phyloP scores from a whole-genome alignment of 2,888 invertebrate species.

The Barypeithes pellucidus region DNA sequence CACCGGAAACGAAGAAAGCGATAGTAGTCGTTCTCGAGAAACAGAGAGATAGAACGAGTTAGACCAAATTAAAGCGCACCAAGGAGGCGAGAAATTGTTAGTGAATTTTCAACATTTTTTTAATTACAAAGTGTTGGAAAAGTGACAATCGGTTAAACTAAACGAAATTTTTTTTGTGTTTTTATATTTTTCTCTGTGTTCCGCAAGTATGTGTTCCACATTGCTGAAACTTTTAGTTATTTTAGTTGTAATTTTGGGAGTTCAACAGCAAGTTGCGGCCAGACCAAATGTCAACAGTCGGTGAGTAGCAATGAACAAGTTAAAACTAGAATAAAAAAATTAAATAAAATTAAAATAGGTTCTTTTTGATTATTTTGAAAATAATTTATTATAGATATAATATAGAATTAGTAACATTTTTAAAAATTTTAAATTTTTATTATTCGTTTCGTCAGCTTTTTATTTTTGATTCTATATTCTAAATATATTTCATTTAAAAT shows the following conservation, averaged over 20 bases:
- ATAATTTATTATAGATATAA: too few species aligned
- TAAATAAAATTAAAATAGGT: too few species aligned
- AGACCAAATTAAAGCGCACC: neutral
- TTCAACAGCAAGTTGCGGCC: conserved; percentile 55
- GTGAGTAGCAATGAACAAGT: conserved; percentile 46
- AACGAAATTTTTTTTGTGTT: neutral
- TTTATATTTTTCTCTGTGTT: neutral
- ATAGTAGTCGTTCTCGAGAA: neutral
- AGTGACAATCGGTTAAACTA: neutral
- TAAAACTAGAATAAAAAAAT: neutral
- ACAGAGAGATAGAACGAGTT: neutral
- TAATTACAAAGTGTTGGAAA: conserved; percentile 8
- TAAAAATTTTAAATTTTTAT: too few species aligned
- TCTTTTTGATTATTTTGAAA: too few species aligned
- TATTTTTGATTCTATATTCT: too few species aligned
- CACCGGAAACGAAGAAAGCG: neutral
- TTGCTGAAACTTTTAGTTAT: conserved; percentile 52
- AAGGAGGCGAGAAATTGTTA: neutral
- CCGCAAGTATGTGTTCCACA: conserved; percentile 50
- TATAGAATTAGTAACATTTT: too few species aligned
- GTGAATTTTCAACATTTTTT: conserved; percentile 18
- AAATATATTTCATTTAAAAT: too few species aligned
- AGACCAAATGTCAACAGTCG: conserved; percentile 54
- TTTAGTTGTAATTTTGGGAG: conserved; percentile 54
- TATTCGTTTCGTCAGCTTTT: too few species aligned